A percentile compares a stretch with the other conserved stretches of the same genome.
Conservation (phyloP, 2,797 vertebrate species). For the Pseudopleuronectes americanus region DNA sequence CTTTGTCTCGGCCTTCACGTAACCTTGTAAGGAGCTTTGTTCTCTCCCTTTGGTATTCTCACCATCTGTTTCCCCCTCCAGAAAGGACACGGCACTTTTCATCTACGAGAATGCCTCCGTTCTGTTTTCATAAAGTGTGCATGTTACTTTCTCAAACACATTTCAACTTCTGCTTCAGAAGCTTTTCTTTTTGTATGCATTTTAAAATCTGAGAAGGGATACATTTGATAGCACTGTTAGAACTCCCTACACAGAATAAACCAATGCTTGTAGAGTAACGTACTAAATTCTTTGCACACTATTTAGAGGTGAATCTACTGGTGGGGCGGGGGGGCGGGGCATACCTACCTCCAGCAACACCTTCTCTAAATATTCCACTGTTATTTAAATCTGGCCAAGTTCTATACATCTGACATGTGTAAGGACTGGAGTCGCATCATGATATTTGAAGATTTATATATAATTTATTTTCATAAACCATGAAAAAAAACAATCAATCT, state of each 20-base stretch:
- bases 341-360: too few species aligned
- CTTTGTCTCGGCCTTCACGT: slow-evolving; percentile 54
- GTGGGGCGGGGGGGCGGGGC: too few species aligned
- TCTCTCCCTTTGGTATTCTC: slow-evolving; percentile 62
- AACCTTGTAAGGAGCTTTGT: slow-evolving; percentile 63
- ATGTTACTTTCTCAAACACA: neutral
- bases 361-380: too few species aligned
- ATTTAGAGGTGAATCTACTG: too few species aligned
- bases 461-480: too few species aligned
- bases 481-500: too few species aligned
- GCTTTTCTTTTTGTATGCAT: neutral
- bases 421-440: too few species aligned
- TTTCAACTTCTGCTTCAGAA: neutral
- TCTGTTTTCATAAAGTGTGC: slow-evolving; percentile 18
- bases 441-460: too few species aligned
- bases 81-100: slow-evolving; percentile 39
- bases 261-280: neutral
- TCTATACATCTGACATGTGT: too few species aligned
- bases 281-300: too few species aligned
- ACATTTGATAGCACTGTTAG: neutral
- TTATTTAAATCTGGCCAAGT: too few species aligned
- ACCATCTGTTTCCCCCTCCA: slow-evolving; percentile 65
- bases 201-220: neutral
- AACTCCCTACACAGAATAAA: neutral
- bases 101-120: slow-evolving; percentile 3